Conservation (phyloP, 2,888 invertebrate species). For the Cheilosia urbana region DNA sequence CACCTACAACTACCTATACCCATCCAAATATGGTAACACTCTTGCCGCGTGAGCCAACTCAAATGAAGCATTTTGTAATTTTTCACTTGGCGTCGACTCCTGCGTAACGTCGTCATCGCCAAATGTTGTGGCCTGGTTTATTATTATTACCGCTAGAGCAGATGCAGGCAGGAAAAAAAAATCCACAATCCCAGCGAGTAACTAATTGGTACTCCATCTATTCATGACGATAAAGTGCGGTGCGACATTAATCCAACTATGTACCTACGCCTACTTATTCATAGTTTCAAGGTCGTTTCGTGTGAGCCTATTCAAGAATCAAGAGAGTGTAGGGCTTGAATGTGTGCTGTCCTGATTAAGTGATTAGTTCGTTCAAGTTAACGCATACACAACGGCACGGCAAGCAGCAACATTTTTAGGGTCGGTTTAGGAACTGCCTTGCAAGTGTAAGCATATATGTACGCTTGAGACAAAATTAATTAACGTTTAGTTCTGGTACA, state of each 20-base stretch:
- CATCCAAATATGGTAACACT: too few relatives aligned
- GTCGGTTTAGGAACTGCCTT: constrained; percentile 1
- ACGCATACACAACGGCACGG: neutral
- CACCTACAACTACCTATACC: too few relatives aligned
- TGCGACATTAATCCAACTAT: constrained; percentile 37
- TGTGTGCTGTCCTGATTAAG: constrained; percentile 30
- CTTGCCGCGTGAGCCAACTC: constrained; percentile 77
- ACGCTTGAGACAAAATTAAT: constrained; percentile 50
- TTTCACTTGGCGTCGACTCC: constrained; percentile 77
- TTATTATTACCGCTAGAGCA: constrained; percentile 47
- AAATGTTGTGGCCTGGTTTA: constrained; percentile 45
- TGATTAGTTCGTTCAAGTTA: constrained; percentile 33
- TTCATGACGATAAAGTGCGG: constrained; percentile 73
- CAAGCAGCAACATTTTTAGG: constrained; percentile 17
- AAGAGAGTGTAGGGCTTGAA: neutral
- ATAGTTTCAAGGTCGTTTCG: constrained; percentile 10
- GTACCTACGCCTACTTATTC: neutral
- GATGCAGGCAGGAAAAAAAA: constrained; percentile 35
- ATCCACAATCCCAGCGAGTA: constrained; percentile 29
- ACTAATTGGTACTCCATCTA: constrained; percentile 70
- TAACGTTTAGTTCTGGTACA: constrained; percentile 42
- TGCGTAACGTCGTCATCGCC: constrained; percentile 3
- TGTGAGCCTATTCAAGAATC: neutral
- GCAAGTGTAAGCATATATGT: constrained; percentile 55
- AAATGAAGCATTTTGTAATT: constrained; percentile 82